Evolutionary conservation across 1,140 invertebrate genomes (phyloP), one percentile per base, ranked within the genome.

Genomic region (Meloidogyne hapla): DNA sequence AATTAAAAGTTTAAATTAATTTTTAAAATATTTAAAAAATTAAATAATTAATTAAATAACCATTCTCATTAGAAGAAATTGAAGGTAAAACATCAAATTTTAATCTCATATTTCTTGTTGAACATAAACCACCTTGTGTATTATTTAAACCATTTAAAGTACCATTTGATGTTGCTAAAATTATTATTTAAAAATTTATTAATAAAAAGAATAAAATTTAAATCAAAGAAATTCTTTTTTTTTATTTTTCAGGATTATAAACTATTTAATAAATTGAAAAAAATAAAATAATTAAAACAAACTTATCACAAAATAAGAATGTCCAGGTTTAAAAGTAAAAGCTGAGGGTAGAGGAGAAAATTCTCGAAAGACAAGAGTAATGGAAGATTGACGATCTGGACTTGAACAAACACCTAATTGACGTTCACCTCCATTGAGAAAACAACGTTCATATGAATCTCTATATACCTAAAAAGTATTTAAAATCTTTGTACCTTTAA

Each of bases 101-200:
- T 63, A 82, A 56, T 42, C 68, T 75, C 81, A 82, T 82, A 61
- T 82, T 83, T 25, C 66, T 73, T n/a, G 33, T 64, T 12, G 67
- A 68, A 72, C 81, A 82, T 26, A 82, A 63, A 21, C 81, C 81
- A 33, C 81, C 79, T 18, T 61, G 40, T 2, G 79, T 78, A 42
- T 75, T 78, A 65, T 82, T 81, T 25, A 82, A 25, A 13, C 81
- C 81, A 18, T 28, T 40, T 33, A 61, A 25, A 5, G 81, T 83
- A 26, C 81, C 81, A 73, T 82, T 75, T 15, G 81, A 83, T 9
- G 81, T 82, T 21, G 81, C 81, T 82, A 25, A 74, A 82, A 67
- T 18, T 28, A 33, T 45, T 40, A n/a, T 67, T 75, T 18, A 8
- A 18, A 66, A 25, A 12, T 56, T 23, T 10, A 42, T 9, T 9